These are phyloP conservation scores for Drosophila subobscura DNA, from an alignment of 1,140 invertebrate species.

Conservation along the genomic window DNA sequence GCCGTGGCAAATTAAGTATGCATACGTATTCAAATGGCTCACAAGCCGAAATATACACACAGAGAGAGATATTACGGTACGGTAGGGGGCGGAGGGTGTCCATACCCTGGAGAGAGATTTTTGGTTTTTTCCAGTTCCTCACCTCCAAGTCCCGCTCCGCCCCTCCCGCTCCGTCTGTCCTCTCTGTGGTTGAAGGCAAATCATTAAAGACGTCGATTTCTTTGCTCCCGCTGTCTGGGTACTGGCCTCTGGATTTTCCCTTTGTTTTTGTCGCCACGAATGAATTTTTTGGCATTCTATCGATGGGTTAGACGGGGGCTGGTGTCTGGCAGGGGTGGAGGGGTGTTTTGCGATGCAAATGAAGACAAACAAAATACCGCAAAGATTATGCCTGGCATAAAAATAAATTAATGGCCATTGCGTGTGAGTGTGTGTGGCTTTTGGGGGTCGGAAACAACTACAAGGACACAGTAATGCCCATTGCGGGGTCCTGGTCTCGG, in stretches of 20 bases:
- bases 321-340: background rate
- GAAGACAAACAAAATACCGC: conserved; percentile 51
- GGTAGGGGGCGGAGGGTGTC: conserved; percentile 8
- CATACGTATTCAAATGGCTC: conserved; percentile 80
- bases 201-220: conserved; percentile 61
- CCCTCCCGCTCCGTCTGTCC: background rate
- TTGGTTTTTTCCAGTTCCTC: conserved; percentile 66
- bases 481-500: conserved; percentile 31
- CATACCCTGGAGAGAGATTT: conserved; percentile 72
- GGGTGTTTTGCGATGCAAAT: conserved; percentile 41
- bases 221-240: conserved; percentile 3
- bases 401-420: conserved; percentile 74
- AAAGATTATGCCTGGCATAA: conserved; percentile 78
- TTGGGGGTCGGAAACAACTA: conserved; percentile 21
- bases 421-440: conserved; percentile 31
- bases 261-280: conserved; percentile 43
- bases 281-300: conserved; percentile 43
- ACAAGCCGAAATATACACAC: conserved; percentile 65
- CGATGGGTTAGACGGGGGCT: conserved; percentile 19
- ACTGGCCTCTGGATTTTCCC: conserved; percentile 30
- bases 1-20: conserved; percentile 79
- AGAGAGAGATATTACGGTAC: conserved; percentile 35
- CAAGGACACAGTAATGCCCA: conserved; percentile 70
- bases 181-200: conserved; percentile 64
- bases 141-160: conserved; percentile 15